phyloP scores from a whole-genome alignment of 2,797 vertebrate genomes.

The Halcyon chelicuti region DNA sequence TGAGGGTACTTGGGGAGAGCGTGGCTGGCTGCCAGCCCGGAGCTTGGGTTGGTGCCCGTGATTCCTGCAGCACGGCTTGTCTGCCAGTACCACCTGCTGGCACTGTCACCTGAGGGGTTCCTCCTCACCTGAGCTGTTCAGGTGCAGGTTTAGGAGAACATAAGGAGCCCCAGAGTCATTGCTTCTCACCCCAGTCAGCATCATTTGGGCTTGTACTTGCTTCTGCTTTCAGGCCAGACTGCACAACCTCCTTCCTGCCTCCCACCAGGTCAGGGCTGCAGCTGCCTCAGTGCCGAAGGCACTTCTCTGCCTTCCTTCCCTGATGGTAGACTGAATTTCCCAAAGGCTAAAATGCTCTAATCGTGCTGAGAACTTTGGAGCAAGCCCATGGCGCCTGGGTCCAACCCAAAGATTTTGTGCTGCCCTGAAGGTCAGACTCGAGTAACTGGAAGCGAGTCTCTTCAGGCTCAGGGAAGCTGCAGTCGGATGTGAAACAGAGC shows the following conservation, averaged over 20 bases:
- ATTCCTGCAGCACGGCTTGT: neutral
- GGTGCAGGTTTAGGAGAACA: neutral
- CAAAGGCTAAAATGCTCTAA: neutral
- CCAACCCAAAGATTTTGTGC: neutral
- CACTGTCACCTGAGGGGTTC: rapidly evolving
- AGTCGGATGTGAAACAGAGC: neutral
- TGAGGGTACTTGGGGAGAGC: rapidly evolving
- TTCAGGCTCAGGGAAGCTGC: neutral
- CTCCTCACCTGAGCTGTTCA: rapidly evolving
- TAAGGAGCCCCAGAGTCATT: neutral
- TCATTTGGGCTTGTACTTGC: neutral
- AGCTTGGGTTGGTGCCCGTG: rapidly evolving
- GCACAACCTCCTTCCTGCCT: neutral
- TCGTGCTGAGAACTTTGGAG: neutral
- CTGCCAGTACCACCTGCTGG: neutral
- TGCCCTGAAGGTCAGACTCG: neutral
- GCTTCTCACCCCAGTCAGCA: neutral
- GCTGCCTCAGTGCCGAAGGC: neutral
- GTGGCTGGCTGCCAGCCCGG: neutral
- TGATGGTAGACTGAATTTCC: neutral
- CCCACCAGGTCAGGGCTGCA: neutral
- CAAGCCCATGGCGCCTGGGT: neutral
- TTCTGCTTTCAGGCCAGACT: neutral
- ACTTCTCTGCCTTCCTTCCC: neutral
- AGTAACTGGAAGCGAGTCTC: neutral